A percentile compares a stretch with the other conserved stretches of the same genome.
Conservation (phyloP, 2,888 invertebrate genomes). For the Opisthograptis luteolata region DNA sequence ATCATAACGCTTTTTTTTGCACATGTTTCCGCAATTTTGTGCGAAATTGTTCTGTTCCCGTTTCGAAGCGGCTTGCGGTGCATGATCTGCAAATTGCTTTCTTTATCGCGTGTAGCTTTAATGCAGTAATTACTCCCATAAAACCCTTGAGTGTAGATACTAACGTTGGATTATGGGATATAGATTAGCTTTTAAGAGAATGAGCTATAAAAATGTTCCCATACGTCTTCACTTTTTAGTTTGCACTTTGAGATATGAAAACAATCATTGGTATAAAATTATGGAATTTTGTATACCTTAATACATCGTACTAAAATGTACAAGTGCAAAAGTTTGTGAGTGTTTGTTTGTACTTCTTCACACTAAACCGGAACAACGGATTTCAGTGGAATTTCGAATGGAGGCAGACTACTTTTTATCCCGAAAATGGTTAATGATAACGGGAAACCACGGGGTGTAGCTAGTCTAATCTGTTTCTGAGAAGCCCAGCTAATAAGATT, state of each 20-base stretch:
- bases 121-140: constrained; percentile 17
- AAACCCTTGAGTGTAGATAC: constrained; percentile 21
- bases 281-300: no score
- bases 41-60: neutral
- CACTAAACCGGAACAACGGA: no score
- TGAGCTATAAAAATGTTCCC: constrained; percentile 5
- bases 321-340: no score
- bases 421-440: no score
- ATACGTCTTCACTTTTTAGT: neutral
- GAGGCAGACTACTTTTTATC: no score
- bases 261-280: no score
- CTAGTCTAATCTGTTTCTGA: no score
- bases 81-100: constrained; percentile 27
- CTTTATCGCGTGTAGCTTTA: constrained; percentile 8
- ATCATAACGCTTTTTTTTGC: neutral
- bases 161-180: constrained; percentile 8
- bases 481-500: no score
- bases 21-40: neutral
- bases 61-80: neutral
- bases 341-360: no score
- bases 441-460: no score
- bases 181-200: constrained; percentile 18
- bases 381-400: no score
- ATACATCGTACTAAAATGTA: no score
- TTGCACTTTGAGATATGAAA: neutral